phyloP scores from a whole-genome alignment of 2,888 invertebrate genomes.

The Abrostola triplasia region DNA sequence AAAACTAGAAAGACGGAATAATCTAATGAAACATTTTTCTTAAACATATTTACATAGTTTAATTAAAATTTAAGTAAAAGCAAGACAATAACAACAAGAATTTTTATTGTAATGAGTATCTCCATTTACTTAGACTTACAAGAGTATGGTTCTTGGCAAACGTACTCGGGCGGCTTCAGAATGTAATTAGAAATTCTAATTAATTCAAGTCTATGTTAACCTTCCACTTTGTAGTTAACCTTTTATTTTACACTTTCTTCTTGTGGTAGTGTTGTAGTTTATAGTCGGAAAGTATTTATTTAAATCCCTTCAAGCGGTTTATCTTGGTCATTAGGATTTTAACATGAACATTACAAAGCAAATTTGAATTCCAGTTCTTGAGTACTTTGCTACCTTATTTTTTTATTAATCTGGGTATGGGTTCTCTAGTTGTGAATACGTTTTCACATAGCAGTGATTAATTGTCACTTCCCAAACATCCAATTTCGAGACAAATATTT shows the following conservation, averaged over 20 bases:
- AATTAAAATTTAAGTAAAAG: background rate
- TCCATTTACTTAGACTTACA: background rate
- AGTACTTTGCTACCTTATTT: no score
- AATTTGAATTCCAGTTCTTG: no score
- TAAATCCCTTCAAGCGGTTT: no score
- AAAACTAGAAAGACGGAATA: background rate
- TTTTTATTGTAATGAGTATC: background rate
- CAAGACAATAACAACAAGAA: background rate
- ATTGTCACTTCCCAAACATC: no score
- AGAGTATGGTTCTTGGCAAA: background rate
- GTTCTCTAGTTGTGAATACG: no score
- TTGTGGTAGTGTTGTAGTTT: background rate
- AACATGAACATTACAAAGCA: no score
- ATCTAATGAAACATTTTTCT: background rate
- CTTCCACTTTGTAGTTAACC: background rate
- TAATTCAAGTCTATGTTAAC: background rate
- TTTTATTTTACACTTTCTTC: background rate
- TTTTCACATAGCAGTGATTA: no score
- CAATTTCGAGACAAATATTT: no score
- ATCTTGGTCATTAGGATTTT: no score
- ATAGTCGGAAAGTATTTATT: no score
- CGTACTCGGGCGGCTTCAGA: background rate
- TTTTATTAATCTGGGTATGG: no score
- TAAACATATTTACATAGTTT: constrained; percentile 1
- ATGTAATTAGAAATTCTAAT: background rate